phyloP scores from a whole-genome alignment of 2,888 invertebrate species.

The Dasysyrphus albostriatus region DNA sequence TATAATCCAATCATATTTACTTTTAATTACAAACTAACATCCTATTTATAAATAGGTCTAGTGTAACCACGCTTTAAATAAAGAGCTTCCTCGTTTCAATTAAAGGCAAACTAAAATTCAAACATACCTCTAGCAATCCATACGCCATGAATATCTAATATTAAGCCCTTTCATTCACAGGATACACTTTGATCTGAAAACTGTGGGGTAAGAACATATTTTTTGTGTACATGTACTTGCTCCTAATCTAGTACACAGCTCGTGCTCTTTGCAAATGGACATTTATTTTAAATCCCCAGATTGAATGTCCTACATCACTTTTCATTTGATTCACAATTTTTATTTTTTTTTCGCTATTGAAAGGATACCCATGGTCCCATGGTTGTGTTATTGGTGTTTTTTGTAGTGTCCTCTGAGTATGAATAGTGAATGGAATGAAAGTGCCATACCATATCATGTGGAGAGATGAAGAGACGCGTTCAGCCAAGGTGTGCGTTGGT shows the following conservation, averaged over 20 bases:
- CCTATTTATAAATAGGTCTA: no score
- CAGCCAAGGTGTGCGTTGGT: slow-evolving; percentile 49
- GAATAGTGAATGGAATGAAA: slow-evolving; percentile 59
- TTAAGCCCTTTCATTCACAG: neutral
- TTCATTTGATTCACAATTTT: slow-evolving; percentile 34
- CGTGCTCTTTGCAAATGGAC: slow-evolving; percentile 46
- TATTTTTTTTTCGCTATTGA: neutral
- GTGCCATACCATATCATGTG: slow-evolving; percentile 33
- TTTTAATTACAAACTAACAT: no score
- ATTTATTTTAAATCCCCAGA: slow-evolving; percentile 43
- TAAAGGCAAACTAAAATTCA: no score
- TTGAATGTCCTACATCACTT: slow-evolving; percentile 36
- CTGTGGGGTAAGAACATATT: neutral
- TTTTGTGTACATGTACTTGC: neutral
- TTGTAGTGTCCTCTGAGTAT: slow-evolving; percentile 19
- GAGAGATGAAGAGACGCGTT: slow-evolving; percentile 32
- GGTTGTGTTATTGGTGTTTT: neutral
- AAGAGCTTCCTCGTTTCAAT: no score
- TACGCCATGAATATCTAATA: neutral
- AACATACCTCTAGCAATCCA: neutral
- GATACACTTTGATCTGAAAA: neutral
- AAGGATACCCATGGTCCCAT: slow-evolving; percentile 2
- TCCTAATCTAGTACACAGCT: slow-evolving; percentile 26
- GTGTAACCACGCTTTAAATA: no score
- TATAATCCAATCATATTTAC: no score